Conservation (phyloP, 2,797 vertebrate species). For the Halcyon leucocephala region DNA sequence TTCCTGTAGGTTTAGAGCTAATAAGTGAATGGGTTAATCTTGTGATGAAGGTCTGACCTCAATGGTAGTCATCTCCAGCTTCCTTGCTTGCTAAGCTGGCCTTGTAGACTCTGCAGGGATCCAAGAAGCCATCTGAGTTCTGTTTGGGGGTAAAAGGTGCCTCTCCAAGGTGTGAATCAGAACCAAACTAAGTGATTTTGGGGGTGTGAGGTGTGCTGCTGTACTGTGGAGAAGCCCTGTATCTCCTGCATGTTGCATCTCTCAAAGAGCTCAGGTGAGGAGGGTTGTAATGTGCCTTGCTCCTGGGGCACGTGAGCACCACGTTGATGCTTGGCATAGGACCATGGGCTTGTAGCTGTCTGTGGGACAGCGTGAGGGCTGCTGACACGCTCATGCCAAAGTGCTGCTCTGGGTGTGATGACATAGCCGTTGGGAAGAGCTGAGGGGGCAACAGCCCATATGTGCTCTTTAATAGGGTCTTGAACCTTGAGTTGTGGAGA, state of each 20-base stretch:
- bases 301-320: fast-evolving
- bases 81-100: neutral
- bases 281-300: neutral
- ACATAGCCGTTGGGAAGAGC: neutral
- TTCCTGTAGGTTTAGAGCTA: neutral
- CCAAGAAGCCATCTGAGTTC: neutral
- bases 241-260: neutral
- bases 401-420: neutral
- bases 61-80: neutral
- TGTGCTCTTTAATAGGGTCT: neutral
- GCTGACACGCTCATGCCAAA: fast-evolving
- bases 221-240: neutral
- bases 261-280: neutral
- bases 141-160: neutral
- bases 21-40: neutral
- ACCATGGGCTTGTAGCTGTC: fast-evolving
- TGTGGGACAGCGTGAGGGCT: fast-evolving
- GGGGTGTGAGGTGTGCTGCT: neutral
- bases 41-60: neutral
- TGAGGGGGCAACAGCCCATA: no score
- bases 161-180: neutral
- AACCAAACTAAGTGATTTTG: neutral
- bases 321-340: neutral
- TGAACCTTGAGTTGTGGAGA: neutral
- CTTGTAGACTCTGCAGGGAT: neutral